Evolutionary conservation across 2,113 vertebrate genomes (phyloP).

Genomic region (Albula goreensis): DNA sequence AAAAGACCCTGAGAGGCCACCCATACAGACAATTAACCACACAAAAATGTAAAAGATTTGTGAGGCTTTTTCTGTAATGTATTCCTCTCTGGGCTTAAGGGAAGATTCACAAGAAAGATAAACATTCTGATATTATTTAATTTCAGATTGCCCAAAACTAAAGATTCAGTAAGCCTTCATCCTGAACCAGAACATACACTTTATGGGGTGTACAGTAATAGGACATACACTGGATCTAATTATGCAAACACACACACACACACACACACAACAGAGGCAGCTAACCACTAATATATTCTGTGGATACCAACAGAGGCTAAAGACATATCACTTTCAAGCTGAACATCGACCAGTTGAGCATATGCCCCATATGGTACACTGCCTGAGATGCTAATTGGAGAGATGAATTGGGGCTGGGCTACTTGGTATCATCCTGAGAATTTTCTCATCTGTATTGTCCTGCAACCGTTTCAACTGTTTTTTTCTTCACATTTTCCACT

Average conservation of each 20-base stretch:
- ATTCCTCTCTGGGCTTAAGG: no score
- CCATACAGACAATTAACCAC: slow-evolving; percentile 11
- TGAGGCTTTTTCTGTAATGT: no score
- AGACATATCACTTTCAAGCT: background rate
- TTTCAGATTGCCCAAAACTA: background rate
- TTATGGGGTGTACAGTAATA: background rate
- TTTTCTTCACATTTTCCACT: no score
- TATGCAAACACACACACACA: background rate
- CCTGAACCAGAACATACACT: background rate
- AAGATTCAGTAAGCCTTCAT: background rate
- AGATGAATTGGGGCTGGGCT: background rate
- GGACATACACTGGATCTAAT: background rate
- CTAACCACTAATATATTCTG: background rate
- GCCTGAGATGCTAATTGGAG: slow-evolving; percentile 1
- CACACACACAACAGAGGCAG: background rate
- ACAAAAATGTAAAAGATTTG: background rate
- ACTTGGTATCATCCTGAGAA: background rate
- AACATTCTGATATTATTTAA: background rate
- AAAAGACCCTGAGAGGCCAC: background rate
- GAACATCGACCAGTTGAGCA: background rate
- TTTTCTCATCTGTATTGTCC: background rate
- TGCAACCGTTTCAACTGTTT: no score
- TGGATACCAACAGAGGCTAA: background rate
- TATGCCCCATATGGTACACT: background rate
- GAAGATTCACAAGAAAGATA: background rate